A percentile compares a stretch with the other conserved stretches of the same genome.
These are phyloP conservation scores for Engraulis encrasicolus DNA, from an alignment of 2,113 vertebrate species.

Conservation along the genomic window DNA sequence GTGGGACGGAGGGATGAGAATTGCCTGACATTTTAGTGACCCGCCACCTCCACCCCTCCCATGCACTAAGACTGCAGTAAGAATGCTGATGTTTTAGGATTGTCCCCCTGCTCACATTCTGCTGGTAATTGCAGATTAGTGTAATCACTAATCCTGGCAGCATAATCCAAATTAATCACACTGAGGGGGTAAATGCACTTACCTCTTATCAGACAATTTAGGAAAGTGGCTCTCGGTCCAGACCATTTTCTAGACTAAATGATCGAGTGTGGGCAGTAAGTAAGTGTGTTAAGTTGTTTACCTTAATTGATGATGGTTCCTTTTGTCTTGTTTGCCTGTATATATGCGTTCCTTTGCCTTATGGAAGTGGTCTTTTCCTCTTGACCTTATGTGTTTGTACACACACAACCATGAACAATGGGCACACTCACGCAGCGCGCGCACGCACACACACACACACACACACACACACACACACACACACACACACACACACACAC, in stretches of 20 bases:
- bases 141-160: not conserved
- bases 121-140: constrained; percentile 23
- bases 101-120: constrained; percentile 6
- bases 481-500: not conserved
- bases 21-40: not conserved
- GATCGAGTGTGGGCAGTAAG: not conserved
- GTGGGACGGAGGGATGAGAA: not conserved
- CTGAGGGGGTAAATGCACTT: constrained; percentile 13
- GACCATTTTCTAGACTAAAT: not conserved
- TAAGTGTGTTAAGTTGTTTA: not conserved
- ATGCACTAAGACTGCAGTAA: not conserved
- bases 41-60: not conserved
- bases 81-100: constrained; percentile 18
- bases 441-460: not conserved
- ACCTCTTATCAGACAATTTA: constrained; percentile 1
- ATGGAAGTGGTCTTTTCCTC: too few species aligned
- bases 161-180: constrained; percentile 30
- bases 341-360: too few species aligned
- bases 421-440: too few species aligned
- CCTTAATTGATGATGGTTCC: not conserved
- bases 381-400: too few species aligned
- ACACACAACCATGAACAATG: too few species aligned
- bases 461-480: not conserved
- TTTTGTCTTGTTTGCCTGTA: too few species aligned
- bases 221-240: not conserved